Base-by-base conservation (phyloP, 2,888 invertebrate genomes). In the Andricus quercusramuli region DNA sequence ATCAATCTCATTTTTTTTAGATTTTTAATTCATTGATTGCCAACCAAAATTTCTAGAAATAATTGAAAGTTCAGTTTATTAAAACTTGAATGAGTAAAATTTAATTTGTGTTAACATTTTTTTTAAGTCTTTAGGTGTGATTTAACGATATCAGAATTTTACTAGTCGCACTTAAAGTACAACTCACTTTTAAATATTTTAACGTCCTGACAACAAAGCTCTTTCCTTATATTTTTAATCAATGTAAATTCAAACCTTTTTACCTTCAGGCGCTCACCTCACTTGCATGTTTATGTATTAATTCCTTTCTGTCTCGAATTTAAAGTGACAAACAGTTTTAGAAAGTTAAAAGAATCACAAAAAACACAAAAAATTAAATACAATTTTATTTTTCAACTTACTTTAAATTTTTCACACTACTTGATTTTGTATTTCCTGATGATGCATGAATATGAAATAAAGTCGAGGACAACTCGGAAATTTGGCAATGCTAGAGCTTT, bases 401-500 rank as follows among this genome's bases (percentile, higher is more conserved):
- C 5, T 56, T 56, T 8, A 56, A 56, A 22, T 62, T 25, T 2
- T 64, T 29, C 29, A 29, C 29, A 64, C 6, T 29, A 17, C 22
- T 64, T 25, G 11, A 64, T 64, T 29, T 29, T 62, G 29, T 6
- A 25, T 62, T 64, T 64, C 17, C 15, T 17, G n/a, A 74, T 37
- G 29, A 51, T 70, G 51, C 17, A 47, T 29, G 47, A 56, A 56
- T n/a, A 51, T 74, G 32, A 74, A 59, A 74, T 56, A n/a, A 74
- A 56, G 74, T 74, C 32, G 74, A 74, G 74, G 74, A 74, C 74
- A 74, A 29, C 4, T 13, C 29, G 29, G 32, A 32, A 13, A 56
- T 74, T 74, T 74, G 74, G 74, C 56, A 74, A 74, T 51, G 56
- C 51, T 51, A 32, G 32, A 74, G 29, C 56, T 22, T 56, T 59